Conservation (phyloP, 2,797 vertebrate species). For the Hafferia zeledoni region DNA sequence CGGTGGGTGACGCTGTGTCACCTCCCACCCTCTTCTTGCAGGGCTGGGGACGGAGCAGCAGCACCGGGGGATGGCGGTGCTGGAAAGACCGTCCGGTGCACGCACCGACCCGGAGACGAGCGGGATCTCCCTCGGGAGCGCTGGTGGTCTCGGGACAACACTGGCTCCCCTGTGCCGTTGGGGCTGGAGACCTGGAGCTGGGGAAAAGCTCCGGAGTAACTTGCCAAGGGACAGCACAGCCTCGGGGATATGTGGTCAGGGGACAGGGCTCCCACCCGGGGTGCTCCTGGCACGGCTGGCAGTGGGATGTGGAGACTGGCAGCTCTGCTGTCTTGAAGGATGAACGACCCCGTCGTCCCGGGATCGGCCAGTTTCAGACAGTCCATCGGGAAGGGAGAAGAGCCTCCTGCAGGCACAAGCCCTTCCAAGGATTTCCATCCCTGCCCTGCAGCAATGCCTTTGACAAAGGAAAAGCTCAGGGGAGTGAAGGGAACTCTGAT, state of each 20-base stretch:
- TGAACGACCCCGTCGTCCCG: fast-evolving
- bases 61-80: neutral
- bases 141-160: neutral
- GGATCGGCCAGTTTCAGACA: neutral
- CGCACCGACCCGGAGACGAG: neutral
- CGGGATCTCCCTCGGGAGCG: neutral
- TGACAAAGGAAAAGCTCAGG: neutral
- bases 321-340: neutral
- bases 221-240: neutral
- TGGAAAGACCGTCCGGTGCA: neutral
- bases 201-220: neutral
- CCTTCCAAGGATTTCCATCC: neutral
- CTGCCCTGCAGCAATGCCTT: neutral
- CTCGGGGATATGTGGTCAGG: neutral
- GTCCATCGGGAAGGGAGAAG: neutral
- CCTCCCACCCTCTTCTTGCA: slow-evolving; percentile 5
- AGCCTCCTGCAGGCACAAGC: neutral
- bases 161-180: fast-evolving
- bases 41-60: neutral
- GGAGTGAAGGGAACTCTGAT: neutral
- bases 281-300: neutral
- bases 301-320: fast-evolving
- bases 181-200: neutral
- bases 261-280: neutral
- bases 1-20: neutral